These are phyloP conservation scores for Psittacus erithacus DNA, from an alignment of 2,113 vertebrate species.

Conservation along the genomic window DNA sequence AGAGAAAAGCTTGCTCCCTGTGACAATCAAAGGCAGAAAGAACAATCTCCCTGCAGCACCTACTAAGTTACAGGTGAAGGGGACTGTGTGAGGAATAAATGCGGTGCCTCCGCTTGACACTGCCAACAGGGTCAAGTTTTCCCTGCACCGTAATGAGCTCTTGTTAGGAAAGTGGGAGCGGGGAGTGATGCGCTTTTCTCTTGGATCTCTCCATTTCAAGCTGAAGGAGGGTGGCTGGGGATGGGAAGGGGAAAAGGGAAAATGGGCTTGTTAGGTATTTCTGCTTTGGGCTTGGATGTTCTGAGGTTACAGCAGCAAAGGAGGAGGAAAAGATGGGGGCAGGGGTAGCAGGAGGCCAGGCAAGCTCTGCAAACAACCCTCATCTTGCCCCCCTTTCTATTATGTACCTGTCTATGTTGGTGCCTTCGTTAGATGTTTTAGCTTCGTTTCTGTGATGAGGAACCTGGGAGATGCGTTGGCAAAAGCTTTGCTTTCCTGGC, in stretches of 20 bases:
- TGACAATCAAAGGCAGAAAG: constrained; percentile 49
- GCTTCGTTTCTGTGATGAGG: constrained; percentile 31
- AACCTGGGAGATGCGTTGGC: constrained; percentile 28
- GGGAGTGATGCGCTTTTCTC: constrained; percentile 49
- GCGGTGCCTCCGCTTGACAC: constrained; percentile 57
- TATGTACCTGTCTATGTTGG: background rate
- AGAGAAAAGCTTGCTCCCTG: background rate
- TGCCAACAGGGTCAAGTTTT: constrained; percentile 64
- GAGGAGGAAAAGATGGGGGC: constrained; percentile 28
- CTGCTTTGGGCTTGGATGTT: constrained; percentile 35
- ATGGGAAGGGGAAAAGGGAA: constrained; percentile 8
- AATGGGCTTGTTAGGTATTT: constrained; percentile 25
- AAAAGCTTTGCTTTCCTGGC: constrained; percentile 60
- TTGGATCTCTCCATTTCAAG: constrained; percentile 68
- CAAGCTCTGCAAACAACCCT: background rate
- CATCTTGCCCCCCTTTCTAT: background rate
- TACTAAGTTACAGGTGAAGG: constrained; percentile 20
- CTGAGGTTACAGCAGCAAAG: background rate
- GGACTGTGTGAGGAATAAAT: constrained; percentile 48
- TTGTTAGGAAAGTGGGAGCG: constrained; percentile 64
- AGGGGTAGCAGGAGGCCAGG: constrained; percentile 22
- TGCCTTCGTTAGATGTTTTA: constrained; percentile 38
- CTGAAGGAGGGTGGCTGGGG: background rate
- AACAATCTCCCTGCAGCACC: background rate
- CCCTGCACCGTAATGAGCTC: constrained; percentile 65